These are phyloP conservation scores for Ceratoteleas bidentatus DNA, from an alignment of 1,140 invertebrate species.

Conservation along the genomic window DNA sequence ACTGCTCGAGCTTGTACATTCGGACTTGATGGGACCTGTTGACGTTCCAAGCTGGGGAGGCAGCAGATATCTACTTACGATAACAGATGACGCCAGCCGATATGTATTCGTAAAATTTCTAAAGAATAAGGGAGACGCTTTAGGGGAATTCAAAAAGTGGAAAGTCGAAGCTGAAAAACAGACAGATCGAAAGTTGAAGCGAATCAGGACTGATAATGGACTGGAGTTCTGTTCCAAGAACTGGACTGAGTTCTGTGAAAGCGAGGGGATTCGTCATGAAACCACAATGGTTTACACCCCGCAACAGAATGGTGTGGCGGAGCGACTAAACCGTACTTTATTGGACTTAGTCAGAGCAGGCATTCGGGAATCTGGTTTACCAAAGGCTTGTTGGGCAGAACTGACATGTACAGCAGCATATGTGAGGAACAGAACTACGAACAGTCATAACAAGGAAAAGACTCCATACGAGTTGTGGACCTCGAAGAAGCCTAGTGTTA, in stretches of 20 bases:
- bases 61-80: not conserved
- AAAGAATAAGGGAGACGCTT: too few relatives aligned
- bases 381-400: constrained; percentile 54
- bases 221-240: constrained; percentile 68
- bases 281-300: constrained; percentile 66
- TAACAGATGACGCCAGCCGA: not conserved
- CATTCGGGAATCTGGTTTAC: constrained; percentile 32
- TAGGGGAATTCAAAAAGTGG: too few relatives aligned
- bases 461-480: constrained; percentile 63
- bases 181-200: constrained; percentile 68
- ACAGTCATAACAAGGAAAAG: constrained; percentile 22
- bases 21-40: not conserved
- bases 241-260: constrained; percentile 14
- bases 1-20: not conserved
- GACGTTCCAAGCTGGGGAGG: not conserved
- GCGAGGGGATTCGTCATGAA: constrained; percentile 31
- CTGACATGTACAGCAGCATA: constrained; percentile 68
- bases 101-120: not conserved
- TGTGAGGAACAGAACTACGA: constrained; percentile 65
- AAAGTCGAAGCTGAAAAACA: too few relatives aligned
- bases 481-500: constrained; percentile 31
- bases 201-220: constrained; percentile 76
- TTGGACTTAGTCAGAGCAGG: constrained; percentile 51
- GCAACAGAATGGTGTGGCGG: constrained; percentile 60
- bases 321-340: constrained; percentile 55